Evolutionary conservation across 2,113 vertebrate genomes (phyloP), one percentile per base, ranked within the genome.

Genomic region (Phasianus colchicus): DNA sequence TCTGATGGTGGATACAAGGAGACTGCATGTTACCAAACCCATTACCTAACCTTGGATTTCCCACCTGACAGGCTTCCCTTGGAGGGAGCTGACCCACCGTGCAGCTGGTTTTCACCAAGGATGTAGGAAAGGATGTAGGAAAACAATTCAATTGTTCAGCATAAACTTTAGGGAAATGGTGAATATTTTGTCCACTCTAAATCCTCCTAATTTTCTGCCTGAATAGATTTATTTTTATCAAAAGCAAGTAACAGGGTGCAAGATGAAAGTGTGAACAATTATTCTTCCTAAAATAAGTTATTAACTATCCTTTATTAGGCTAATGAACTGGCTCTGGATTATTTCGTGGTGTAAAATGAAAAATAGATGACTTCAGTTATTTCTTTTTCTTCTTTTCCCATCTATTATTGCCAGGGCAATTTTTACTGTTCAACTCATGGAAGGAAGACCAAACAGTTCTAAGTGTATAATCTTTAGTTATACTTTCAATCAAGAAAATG

Each of bases 371-470:
- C 13, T 32, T 79, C 6, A 83, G 32, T 47, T 4, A 10, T 75
- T 91, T 80, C 22, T 88, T 92, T 91, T 91, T 83, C 64, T 93
- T 92, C 38, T 79, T 84, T 82, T 84, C 50, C 43, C 34, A 63
- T 34, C 11, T 50, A 6, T 63, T 74, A 45, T 9, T 73, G 79
- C 42, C 54, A 55, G 54, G 50, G 13, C 13, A 83, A 47, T 67
- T 82, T 87, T 70, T 96, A 12, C 54, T 38, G 30, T 86, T 92
- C 58, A 48, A 6, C 58, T 52, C 8, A 13, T 24, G 30, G 50
- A 70, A 79, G 84, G 61, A 10, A 85, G 71, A 67, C 4, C 11
- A 69, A 29, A 27, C 36, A 84, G 17, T 10, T 60, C 25, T 47
- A 64, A 36, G 67, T 6, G 85, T 81, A 15, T 63, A 15, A 57